Conservation (phyloP, 2,797 vertebrate genomes). For the Anguilla anguilla region DNA sequence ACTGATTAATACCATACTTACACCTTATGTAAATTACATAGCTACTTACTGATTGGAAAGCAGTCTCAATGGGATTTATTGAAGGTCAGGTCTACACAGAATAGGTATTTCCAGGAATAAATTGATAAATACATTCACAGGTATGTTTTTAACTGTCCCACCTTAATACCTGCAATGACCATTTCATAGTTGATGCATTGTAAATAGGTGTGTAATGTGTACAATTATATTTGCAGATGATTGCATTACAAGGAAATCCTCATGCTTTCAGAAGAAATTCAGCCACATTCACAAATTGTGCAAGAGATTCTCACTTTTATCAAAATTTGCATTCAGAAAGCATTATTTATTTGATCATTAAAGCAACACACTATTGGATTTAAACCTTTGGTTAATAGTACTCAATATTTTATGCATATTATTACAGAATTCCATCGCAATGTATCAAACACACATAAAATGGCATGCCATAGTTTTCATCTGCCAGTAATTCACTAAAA, state of each 20-base stretch:
- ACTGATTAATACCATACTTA: background rate
- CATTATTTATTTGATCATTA: background rate
- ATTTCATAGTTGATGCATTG: background rate
- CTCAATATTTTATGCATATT: background rate
- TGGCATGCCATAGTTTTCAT: background rate
- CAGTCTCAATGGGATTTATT: background rate
- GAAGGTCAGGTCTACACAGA: background rate
- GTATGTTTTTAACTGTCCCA: background rate
- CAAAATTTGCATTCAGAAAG: background rate
- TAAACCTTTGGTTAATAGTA: no score
- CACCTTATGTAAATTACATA: background rate
- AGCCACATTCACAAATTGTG: background rate
- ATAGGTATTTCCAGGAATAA: background rate
- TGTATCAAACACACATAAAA: background rate
- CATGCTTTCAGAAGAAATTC: background rate
- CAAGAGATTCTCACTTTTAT: background rate
- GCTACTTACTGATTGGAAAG: background rate
- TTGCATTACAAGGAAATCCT: background rate
- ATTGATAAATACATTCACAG: background rate
- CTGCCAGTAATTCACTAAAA: background rate
- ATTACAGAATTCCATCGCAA: background rate
- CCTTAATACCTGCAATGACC: background rate
- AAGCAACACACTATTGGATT: background rate
- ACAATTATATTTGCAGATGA: background rate
- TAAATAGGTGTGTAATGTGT: background rate